Percentiles rank a stretch among this genome's conserved stretches.
phyloP scores from a whole-genome alignment of 1,140 invertebrate species.

The Pemphigus obesinymphae region DNA sequence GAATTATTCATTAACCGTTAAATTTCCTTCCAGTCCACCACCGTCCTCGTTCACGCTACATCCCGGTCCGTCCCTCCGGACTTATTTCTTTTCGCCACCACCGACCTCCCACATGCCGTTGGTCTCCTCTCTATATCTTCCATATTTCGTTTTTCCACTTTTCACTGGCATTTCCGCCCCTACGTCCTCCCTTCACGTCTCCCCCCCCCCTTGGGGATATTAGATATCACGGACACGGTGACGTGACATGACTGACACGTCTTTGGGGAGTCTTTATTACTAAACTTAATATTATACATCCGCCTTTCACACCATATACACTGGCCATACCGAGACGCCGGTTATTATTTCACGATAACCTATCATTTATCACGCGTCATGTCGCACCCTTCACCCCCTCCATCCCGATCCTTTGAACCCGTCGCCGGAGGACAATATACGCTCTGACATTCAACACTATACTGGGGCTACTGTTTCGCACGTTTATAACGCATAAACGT shows the following conservation, averaged over 20 bases:
- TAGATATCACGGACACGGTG: not conserved
- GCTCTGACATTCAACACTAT: not conserved
- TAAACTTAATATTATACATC: constrained; percentile 11
- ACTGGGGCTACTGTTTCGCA: too few relatives aligned
- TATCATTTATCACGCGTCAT: constrained; percentile 16
- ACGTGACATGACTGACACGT: constrained; percentile 12
- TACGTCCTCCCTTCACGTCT: not conserved
- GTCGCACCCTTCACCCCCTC: not conserved
- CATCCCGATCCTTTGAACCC: too few relatives aligned
- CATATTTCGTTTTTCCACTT: not conserved
- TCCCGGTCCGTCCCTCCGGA: not conserved
- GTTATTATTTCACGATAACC: constrained; percentile 16
- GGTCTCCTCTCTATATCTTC: not conserved
- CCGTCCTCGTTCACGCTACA: not conserved
- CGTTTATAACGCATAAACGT: too few relatives aligned
- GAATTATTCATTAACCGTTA: not conserved
- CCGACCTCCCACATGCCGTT: too few relatives aligned
- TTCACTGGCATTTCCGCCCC: not conserved
- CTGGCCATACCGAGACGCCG: not conserved
- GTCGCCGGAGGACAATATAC: not conserved
- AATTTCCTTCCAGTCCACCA: not conserved
- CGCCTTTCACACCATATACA: not conserved
- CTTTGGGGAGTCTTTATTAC: constrained; percentile 30
- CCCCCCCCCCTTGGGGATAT: constrained; percentile 8
- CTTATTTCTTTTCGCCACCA: too few relatives aligned